These are phyloP conservation scores for Lasioglossum vierecki DNA, from an alignment of 2,888 invertebrate genomes.

Conservation along the genomic window DNA sequence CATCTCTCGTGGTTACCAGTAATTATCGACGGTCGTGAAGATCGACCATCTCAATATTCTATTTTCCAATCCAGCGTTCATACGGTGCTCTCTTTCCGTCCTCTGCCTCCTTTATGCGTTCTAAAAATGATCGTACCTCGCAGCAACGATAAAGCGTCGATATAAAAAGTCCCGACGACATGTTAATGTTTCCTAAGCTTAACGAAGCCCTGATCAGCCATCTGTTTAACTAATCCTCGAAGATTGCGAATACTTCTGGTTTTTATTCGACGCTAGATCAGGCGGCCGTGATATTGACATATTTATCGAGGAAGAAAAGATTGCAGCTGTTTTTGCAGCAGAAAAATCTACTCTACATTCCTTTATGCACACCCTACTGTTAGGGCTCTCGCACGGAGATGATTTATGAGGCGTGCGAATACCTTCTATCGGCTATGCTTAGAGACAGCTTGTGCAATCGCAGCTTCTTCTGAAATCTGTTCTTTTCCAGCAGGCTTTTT, in stretches of 20 bases:
- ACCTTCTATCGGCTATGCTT: neutral
- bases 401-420: slow-evolving; percentile 3
- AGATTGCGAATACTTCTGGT: neutral
- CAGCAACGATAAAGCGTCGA: neutral
- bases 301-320: neutral
- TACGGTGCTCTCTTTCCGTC: neutral
- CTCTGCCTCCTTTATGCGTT: neutral
- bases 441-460: neutral
- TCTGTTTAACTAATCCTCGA: neutral
- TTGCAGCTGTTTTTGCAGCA: neutral
- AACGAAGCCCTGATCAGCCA: neutral
- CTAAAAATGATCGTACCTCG: neutral
- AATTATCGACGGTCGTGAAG: slow-evolving; percentile 19
- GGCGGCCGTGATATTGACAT: neutral
- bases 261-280: neutral
- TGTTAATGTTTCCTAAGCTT: neutral
- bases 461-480: neutral
- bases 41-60: neutral
- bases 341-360: neutral
- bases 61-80: neutral
- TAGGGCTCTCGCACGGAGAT: neutral
- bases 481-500: neutral
- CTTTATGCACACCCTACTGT: neutral
- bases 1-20: neutral
- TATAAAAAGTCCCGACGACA: neutral